Base-by-base conservation (phyloP, 2,797 vertebrate species). In the Myripristis murdjan region DNA sequence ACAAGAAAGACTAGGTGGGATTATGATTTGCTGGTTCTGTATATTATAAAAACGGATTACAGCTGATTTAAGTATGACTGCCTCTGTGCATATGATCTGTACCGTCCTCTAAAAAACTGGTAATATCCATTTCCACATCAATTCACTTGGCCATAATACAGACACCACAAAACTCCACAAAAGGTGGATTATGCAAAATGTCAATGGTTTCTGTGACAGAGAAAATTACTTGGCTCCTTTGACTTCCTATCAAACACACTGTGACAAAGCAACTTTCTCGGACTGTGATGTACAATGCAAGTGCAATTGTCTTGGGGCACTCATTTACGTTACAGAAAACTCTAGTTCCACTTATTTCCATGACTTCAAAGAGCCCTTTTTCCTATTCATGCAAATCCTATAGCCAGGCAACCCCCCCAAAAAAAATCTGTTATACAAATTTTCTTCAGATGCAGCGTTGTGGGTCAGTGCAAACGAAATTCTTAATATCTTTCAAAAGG, bases 311-410 rank as follows among this genome's bases (percentile, higher is more conserved):
- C 82, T 80, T 6, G 0, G 47, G 77, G 79, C n/a, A 20, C 55
- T 88, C 79, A 86, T 89, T 90, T 86, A 83, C 75, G 70, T 51
- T 71, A 82, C 56, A 68, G 53, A 79, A 85, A 83, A 86, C 78
- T 81, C 78, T 70, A 71, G 63, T 70, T 85, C 72, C 44, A 66
- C 68, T 81, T 72, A 84, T 55, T 81, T 72, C 78, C 63, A 31
- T 48, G 60, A 86, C 90, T 91, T 93, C 85, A 94, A 92, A 92
- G 89, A 77, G 67, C 73, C 57, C 62, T 75, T n/a, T 83, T 76
- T 77, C 60, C 81, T 85, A 83, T 91, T 88, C 86, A 86, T 87
- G 76, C 72, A 85, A 87, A 85, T 88, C 83, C 81, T 79, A 67
- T 56, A 71, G 64, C 75, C 60, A 65, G 49, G n/a, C n/a, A n/a